Base-by-base conservation (phyloP, 2,888 invertebrate species). In the Eurytoma adleriae region DNA sequence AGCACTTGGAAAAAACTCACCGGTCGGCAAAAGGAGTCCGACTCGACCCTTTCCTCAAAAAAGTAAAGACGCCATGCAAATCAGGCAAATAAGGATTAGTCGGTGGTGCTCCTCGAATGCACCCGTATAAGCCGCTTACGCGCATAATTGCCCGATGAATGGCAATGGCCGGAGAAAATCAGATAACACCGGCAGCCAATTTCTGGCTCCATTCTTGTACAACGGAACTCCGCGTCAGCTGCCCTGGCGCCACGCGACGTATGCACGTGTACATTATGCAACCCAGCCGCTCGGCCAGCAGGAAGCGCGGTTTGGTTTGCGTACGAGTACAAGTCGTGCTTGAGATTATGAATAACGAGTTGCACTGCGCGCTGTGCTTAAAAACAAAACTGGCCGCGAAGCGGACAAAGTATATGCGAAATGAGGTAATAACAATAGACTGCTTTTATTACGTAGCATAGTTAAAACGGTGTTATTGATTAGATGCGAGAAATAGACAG, bases 101-200 rank as follows among this genome's bases (percentile, higher is more conserved):
- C 59, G 52, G 16, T 7, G 67, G 57, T 16, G 76, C 61, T 69
- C 24, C 52, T 27, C 68, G 30, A 16, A 40, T 27, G 61, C 62
- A 62, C 69, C 62, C 56, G 62, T 52, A 20, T 61, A 70, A 70
- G 62, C 76, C 69, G 69, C 76, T 77, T 70, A 70, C 76, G n/a
- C 52, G 69, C 69, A 77, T 70, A 64, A 77, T 70, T 77, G 56
- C 13, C 48, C 27, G 69, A 61, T 20, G 69, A 62, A 70, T 70
- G 76, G 16, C 76, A 69, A 76, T 76, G 69, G 62, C 16, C 52
- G 18, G n/a, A 27, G 54, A 64, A 40, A 52, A 76, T 76, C 76
- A 69, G 68, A 68, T 68, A 69, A 62, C 20, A 20, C n/a, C n/a
- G 27, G 52, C n/a, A 54, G 48, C 64, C 66, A 67, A 74, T 74